Conservation (phyloP, 2,888 invertebrate species). For the Ernsta delagoae region DNA sequence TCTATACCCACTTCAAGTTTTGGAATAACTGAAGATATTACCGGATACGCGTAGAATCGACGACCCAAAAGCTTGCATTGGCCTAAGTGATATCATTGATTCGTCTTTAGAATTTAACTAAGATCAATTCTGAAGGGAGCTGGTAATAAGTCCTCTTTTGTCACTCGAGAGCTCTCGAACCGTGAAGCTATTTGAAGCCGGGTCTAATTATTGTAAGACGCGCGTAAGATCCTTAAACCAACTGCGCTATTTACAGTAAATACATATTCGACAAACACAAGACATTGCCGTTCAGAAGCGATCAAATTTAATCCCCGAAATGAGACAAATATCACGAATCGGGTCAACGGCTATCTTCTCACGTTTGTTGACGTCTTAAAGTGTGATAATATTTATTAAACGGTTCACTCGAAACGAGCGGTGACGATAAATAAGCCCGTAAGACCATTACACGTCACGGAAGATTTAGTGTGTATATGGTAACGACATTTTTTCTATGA, state of each 20-base stretch:
- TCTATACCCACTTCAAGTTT: background rate
- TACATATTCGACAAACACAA: slow-evolving; percentile 74
- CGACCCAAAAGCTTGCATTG: slow-evolving; percentile 55
- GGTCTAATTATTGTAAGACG: slow-evolving; percentile 74
- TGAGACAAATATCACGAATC: slow-evolving; percentile 82
- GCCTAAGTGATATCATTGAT: slow-evolving; percentile 67
- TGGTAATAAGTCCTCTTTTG: slow-evolving; percentile 72
- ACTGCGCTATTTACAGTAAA: slow-evolving; percentile 73
- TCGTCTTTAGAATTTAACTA: slow-evolving; percentile 65
- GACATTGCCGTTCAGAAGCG: slow-evolving; percentile 68
- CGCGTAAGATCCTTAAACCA: slow-evolving; percentile 62
- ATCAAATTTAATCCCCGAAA: slow-evolving; percentile 80
- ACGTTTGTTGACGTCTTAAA: slow-evolving; percentile 82
- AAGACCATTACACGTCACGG: slow-evolving; percentile 78
- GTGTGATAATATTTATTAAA: slow-evolving; percentile 84
- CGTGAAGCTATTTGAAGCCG: slow-evolving; percentile 61
- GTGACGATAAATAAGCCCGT: slow-evolving; percentile 77
- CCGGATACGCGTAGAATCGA: slow-evolving; percentile 72
- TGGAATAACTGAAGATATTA: slow-evolving; percentile 45
- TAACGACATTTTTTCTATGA: slow-evolving; percentile 60
- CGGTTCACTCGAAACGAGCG: slow-evolving; percentile 75
- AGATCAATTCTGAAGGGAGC: slow-evolving; percentile 61
- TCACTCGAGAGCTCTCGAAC: slow-evolving; percentile 73
- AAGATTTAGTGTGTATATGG: slow-evolving; percentile 77
- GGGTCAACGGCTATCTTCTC: slow-evolving; percentile 83